phyloP scores from a whole-genome alignment of 2,113 vertebrate genomes.

The Micronycteris hirsuta region DNA sequence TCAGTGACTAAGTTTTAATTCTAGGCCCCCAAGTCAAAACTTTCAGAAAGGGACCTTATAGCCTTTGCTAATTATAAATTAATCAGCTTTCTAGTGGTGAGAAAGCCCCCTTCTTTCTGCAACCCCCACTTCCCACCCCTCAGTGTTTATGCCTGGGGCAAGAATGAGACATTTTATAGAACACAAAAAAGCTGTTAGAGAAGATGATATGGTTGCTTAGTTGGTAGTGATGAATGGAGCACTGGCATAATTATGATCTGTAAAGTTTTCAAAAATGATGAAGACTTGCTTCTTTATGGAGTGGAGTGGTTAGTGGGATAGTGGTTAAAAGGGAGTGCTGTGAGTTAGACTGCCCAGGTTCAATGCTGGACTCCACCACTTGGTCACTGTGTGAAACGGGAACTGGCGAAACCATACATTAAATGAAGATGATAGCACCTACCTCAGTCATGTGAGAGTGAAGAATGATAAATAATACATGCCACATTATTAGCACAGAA shows the following conservation, averaged over 20 bases:
- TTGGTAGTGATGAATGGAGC: background rate
- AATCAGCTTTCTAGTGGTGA: conserved; percentile 21
- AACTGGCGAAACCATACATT: background rate
- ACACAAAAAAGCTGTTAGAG: background rate
- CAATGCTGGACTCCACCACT: background rate
- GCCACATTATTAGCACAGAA: background rate
- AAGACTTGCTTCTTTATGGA: background rate
- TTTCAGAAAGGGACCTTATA: conserved; percentile 43
- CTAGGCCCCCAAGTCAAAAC: conserved; percentile 8
- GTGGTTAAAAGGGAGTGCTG: background rate
- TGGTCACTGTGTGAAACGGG: background rate
- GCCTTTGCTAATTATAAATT: conserved; percentile 49
- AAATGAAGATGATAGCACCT: background rate
- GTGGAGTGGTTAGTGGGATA: background rate
- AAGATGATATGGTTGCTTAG: background rate
- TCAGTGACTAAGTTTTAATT: conserved; percentile 36
- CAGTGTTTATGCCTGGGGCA: conserved; percentile 38
- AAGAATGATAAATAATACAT: background rate
- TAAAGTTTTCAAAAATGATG: background rate
- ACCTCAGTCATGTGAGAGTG: background rate
- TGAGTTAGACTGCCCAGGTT: background rate
- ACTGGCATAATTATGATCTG: background rate
- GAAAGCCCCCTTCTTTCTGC: background rate
- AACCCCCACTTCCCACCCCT: background rate
- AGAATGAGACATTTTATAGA: conserved; percentile 43